Base-by-base conservation (phyloP, 2,113 vertebrate species). In the Hoplias malabaricus region DNA sequence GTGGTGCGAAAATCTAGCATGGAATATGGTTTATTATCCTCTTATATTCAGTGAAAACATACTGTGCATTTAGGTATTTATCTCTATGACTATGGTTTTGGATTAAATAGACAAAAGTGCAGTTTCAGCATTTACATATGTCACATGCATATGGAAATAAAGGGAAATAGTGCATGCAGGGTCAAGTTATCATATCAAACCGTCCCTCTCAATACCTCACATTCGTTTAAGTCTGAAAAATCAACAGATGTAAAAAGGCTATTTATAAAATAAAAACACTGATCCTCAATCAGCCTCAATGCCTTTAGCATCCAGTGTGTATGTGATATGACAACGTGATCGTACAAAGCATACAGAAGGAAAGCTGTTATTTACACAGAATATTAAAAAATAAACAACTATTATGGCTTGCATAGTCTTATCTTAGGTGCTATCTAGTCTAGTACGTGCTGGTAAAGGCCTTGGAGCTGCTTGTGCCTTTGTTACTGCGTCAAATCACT, bases 381-480 rank as follows among this genome's bases (percentile, higher is more conserved):
- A 62, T 72, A 38, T 59, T 61, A 46, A 16, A 40, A 34, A 33
- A 56, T 4, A 10, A 57, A 72, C 2, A 62, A 61, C 27, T 12
- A 14, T 42, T 67, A 80, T 65, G 31, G 53, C 78, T 83, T 83
- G 81, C 81, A 83, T 83, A 83, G 81, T 80, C 61, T 27, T 75
- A 19, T 67, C 21, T 57, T 59, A 11, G 73, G 62, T 57, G 33
- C 59, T 75, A 50, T 50, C 23, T 21, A 40, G 16, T 53, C 31
- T 73, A 68, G 25, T n/a, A 40, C 48, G 40, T 40, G 73, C 31
- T 34, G 23, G 46, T 56, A 56, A 62, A 33, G 56, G 16, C 19
- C 1, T 33, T 14, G n/a, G 9, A 6, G 3, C 42, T 33, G 12
- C 34, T 40, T 42, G 13, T 1, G 4, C 0, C 27, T 36, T 54